Conservation (phyloP, 2,797 vertebrate species). For the Takifugu rubripes region DNA sequence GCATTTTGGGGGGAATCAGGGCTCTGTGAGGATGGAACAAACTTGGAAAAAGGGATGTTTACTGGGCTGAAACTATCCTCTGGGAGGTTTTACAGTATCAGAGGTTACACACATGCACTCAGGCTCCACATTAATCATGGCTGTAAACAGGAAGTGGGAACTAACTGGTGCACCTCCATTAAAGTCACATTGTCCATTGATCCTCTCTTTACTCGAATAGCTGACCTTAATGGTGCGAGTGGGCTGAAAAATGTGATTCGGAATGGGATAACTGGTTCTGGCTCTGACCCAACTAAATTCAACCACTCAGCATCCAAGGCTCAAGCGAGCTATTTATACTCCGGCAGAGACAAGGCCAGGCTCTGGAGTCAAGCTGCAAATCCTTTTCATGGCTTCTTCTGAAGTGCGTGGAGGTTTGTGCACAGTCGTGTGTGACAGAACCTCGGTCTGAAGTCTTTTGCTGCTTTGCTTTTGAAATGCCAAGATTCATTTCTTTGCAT, state of each 20-base stretch:
- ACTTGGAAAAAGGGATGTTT: constrained; percentile 8
- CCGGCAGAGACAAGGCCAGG: constrained; percentile 26
- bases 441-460: too few relatives aligned
- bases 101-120: constrained; percentile 9
- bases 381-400: neutral
- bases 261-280: constrained; percentile 27
- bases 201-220: neutral
- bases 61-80: neutral
- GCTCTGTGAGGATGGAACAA: constrained; percentile 5
- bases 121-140: constrained; percentile 17
- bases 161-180: neutral
- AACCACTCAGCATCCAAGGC: constrained; percentile 19
- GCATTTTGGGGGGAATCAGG: too few relatives aligned
- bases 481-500: too few relatives aligned
- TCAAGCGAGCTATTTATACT: constrained; percentile 68
- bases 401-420: too few relatives aligned
- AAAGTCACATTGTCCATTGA: constrained; percentile 15
- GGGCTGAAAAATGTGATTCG: constrained; percentile 21
- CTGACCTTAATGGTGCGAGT: neutral
- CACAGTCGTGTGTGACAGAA: too few relatives aligned
- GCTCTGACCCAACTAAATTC: constrained; percentile 23
- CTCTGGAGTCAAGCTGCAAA: constrained; percentile 56
- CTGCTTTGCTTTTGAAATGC: too few relatives aligned
- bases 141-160: constrained; percentile 18
- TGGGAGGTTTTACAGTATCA: constrained; percentile 1